Evolutionary conservation across 2,113 vertebrate species (phyloP).

Genomic region (Lagenorhynchus albirostris): DNA sequence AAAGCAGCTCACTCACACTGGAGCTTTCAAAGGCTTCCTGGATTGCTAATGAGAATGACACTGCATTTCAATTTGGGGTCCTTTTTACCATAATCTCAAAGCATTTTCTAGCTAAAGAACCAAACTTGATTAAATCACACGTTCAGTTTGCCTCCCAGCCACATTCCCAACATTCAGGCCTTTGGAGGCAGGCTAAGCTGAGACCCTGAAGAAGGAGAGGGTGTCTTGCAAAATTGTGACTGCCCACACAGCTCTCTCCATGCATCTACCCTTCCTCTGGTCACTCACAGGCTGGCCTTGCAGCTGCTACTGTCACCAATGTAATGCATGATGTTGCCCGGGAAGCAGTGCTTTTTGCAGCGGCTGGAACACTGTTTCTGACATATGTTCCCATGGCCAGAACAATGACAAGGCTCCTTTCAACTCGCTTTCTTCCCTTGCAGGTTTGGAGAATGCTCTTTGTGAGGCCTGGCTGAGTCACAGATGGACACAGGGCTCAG

Average conservation of each 20-base stretch:
- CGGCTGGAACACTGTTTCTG: background rate
- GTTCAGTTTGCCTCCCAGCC: background rate
- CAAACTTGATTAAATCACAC: background rate
- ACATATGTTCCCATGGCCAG: background rate
- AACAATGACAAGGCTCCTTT: background rate
- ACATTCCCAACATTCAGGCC: background rate
- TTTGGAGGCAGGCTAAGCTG: background rate
- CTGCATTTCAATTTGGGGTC: background rate
- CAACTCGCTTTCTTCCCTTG: background rate
- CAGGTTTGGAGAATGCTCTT: background rate
- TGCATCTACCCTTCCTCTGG: background rate
- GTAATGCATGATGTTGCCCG: rapidly evolving
- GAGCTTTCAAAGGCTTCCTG: background rate
- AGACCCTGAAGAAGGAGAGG: background rate
- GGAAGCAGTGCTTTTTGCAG: background rate
- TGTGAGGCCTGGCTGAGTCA: background rate
- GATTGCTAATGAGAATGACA: background rate
- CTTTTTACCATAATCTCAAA: background rate
- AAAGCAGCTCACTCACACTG: background rate
- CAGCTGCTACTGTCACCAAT: background rate
- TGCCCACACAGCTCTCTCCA: background rate
- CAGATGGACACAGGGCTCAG: background rate
- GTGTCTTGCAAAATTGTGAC: rapidly evolving
- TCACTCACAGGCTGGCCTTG: background rate
- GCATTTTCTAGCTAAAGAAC: background rate